Evolutionary conservation across 2,797 vertebrate species (phyloP), one percentile per base, ranked within the genome.

Genomic region (Hydrolagus colliei): DNA sequence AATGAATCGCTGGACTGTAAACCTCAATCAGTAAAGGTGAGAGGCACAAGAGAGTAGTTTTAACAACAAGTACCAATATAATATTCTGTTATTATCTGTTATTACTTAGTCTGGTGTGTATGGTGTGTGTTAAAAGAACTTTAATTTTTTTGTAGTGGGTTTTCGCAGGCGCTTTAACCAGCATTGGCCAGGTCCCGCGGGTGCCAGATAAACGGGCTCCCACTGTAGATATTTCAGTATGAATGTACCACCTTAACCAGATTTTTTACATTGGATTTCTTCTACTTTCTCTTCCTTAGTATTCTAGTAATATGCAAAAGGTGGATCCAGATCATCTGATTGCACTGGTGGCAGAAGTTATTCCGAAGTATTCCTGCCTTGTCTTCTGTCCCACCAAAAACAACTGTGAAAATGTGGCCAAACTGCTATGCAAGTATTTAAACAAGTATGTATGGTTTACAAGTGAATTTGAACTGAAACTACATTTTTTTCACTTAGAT

Each of bases 331-430:
- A 99, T 87, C 96, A 96, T 89, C 93, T 99, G 87, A 92, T 98
- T 85, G 97, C 97, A 8, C 88, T 99, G 92, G 97, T 96, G 87
- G 95, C 96, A 4, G 98, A 99, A 91, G 96, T 99, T 85, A 98
- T 99, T 86, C 98, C 98, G 2, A 85, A 89, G 1, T 93, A 97
- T 72, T 99, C 98, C 59, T 99, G 98, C 86, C 93, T 99, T 18
- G 91, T 99, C 27, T 99, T 99, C 92, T 99, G 98, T 88, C 96
- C 98, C 73, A 98, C 96, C 86, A 99, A 99, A 93, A 99, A 97
- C 92, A 99, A 96, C 89, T 99, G 97, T 90, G 98, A 99, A 93
- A 99, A 98, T 4, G 95, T 99, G 61, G 96, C 94, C 9, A 92
- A 88, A 62, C 96, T 99, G 97, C 95, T 99, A 90, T 98, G 96